Evolutionary conservation across 2,888 invertebrate genomes (phyloP).

Genomic region (Suillia variegata): DNA sequence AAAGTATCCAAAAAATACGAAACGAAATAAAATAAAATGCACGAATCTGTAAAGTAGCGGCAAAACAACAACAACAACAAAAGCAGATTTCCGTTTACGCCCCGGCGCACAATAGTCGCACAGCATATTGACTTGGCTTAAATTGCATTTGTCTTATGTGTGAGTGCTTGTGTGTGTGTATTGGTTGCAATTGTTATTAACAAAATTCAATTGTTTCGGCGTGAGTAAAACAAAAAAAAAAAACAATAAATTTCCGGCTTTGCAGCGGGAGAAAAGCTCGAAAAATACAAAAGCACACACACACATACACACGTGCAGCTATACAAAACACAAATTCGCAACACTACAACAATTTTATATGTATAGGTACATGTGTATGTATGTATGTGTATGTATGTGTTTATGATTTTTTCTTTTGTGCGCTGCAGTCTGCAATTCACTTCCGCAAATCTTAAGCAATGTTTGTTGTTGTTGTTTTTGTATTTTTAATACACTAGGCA

Average conservation of each 20-base stretch:
- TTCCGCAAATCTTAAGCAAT: too few relatives aligned
- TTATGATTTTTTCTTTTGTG: too few relatives aligned
- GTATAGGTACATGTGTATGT: too few relatives aligned
- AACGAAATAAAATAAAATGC: too few relatives aligned
- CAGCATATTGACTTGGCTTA: background rate
- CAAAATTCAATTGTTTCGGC: constrained; percentile 1
- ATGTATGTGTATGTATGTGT: too few relatives aligned
- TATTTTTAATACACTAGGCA: too few relatives aligned
- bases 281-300: background rate
- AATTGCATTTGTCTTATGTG: background rate
- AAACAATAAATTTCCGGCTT: background rate
- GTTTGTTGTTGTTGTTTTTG: too few relatives aligned
- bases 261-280: background rate
- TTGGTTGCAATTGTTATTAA: background rate
- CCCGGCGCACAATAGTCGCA: background rate
- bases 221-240: too few relatives aligned
- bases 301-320: background rate
- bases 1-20: too few relatives aligned
- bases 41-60: background rate
- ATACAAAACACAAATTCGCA: too few relatives aligned
- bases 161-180: background rate
- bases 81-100: background rate
- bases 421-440: too few relatives aligned
- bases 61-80: background rate
- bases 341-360: too few relatives aligned